Percentiles rank a stretch among this genome's conserved stretches.
phyloP scores from a whole-genome alignment of 1,140 invertebrate genomes.

The Apis dorsata region DNA sequence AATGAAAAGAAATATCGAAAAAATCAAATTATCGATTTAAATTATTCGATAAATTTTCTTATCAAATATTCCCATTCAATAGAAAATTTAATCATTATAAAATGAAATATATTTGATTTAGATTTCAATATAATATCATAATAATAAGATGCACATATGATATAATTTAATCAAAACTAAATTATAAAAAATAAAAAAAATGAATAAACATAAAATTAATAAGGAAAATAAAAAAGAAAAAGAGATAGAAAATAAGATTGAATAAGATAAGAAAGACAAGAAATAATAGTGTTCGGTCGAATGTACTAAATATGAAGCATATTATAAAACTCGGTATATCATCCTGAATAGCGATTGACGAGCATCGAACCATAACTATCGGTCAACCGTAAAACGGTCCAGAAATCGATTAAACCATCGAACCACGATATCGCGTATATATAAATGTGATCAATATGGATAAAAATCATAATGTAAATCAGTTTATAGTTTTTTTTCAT shows the following conservation, averaged over 20 bases:
- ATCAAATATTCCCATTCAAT: too few relatives aligned
- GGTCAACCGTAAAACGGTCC: slow-evolving; percentile 72
- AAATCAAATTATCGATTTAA: background rate
- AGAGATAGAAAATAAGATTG: background rate
- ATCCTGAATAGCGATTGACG: slow-evolving; percentile 55
- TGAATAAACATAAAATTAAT: background rate
- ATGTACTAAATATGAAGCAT: background rate
- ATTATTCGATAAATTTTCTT: too few relatives aligned
- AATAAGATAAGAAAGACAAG: background rate
- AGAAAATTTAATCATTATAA: too few relatives aligned
- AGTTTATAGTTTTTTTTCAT: background rate
- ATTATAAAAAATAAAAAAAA: too few relatives aligned
- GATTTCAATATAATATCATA: too few relatives aligned
- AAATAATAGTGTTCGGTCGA: slow-evolving; percentile 11
- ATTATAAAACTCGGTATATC: slow-evolving; percentile 7
- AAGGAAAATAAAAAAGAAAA: background rate
- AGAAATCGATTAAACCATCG: slow-evolving; percentile 45
- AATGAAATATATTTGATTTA: too few relatives aligned
- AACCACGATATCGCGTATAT: background rate
- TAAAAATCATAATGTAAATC: background rate
- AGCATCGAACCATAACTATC: slow-evolving; percentile 70
- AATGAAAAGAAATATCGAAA: background rate
- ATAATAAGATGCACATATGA: too few relatives aligned
- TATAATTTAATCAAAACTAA: too few relatives aligned
- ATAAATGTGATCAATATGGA: background rate